Percentiles rank a stretch among this genome's conserved stretches.
Evolutionary conservation across 1,140 invertebrate species (phyloP).

Genomic region (Ganaspis sp.): DNA sequence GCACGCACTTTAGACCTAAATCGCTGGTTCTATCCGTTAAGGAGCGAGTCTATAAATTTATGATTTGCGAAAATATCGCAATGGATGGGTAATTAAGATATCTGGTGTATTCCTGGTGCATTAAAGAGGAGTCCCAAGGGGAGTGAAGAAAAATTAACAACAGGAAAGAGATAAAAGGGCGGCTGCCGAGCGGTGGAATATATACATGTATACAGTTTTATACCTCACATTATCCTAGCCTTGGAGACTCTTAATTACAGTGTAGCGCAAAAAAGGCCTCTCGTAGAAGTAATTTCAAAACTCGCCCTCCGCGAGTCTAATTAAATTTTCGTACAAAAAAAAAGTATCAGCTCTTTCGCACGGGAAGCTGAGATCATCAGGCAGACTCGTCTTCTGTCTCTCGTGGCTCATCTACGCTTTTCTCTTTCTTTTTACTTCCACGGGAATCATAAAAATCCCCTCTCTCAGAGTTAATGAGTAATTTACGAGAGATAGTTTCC

Average conservation of each 20-base stretch:
- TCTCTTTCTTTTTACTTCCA: slow-evolving; percentile 11
- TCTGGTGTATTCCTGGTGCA: slow-evolving; percentile 44
- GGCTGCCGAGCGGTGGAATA: background rate
- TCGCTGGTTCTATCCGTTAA: background rate
- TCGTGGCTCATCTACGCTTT: slow-evolving; percentile 22
- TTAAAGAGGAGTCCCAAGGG: slow-evolving; percentile 42
- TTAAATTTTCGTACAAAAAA: slow-evolving; percentile 69
- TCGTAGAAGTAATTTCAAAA: slow-evolving; percentile 69
- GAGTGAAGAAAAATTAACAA: slow-evolving; percentile 2
- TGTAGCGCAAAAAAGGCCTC: slow-evolving; percentile 57
- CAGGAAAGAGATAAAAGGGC: background rate
- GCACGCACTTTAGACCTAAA: background rate
- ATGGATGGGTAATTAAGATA: slow-evolving; percentile 67
- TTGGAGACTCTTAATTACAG: slow-evolving; percentile 62
- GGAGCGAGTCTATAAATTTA: slow-evolving; percentile 58
- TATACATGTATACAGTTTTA: background rate
- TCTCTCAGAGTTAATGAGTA: slow-evolving; percentile 11
- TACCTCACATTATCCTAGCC: slow-evolving; percentile 20
- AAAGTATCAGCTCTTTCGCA: slow-evolving; percentile 46
- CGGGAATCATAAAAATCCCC: slow-evolving; percentile 27
- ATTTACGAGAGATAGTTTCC: slow-evolving; percentile 5
- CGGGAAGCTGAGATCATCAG: slow-evolving; percentile 25
- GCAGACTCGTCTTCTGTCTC: slow-evolving; percentile 32
- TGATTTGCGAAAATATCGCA: slow-evolving; percentile 68
- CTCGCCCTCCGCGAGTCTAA: slow-evolving; percentile 62